Evolutionary conservation across 2,888 invertebrate species (phyloP).

Genomic region (Hedya salicella): DNA sequence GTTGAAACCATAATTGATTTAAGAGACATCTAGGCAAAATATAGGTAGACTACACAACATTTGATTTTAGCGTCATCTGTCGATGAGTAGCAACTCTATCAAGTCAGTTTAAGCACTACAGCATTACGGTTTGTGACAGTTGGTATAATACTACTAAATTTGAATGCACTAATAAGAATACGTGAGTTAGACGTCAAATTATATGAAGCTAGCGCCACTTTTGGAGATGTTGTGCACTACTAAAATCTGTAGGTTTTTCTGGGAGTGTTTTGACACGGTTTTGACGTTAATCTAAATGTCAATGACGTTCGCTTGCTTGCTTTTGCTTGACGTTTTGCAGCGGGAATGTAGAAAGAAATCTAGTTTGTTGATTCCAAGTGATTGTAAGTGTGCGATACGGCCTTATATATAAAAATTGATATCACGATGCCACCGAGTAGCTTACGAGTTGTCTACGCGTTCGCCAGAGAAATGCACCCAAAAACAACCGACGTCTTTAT

Average conservation of each 20-base stretch:
- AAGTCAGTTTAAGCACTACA: neutral
- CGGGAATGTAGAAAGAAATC: slow-evolving; percentile 81
- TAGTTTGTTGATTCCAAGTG: slow-evolving; percentile 80
- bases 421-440: slow-evolving; percentile 84
- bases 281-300: slow-evolving; percentile 61
- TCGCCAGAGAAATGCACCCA: slow-evolving; percentile 91
- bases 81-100: slow-evolving; percentile 47
- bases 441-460: slow-evolving; percentile 89
- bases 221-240: slow-evolving; percentile 31
- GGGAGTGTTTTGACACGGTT: slow-evolving; percentile 56
- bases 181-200: neutral
- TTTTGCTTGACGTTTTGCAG: slow-evolving; percentile 59
- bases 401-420: slow-evolving; percentile 77
- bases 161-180: neutral
- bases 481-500: slow-evolving; percentile 88
- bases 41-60: neutral
- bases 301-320: slow-evolving; percentile 45
- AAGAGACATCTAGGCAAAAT: slow-evolving; percentile 17
- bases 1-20: neutral
- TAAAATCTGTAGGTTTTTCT: slow-evolving; percentile 45
- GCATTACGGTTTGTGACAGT: slow-evolving; percentile 44
- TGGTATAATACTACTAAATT: slow-evolving; percentile 23
- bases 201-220: slow-evolving; percentile 15
- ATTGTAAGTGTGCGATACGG: slow-evolving; percentile 74
- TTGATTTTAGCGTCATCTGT: slow-evolving; percentile 52